Conservation (phyloP, 2,797 vertebrate species). For the Pyrrhura leucotis region DNA sequence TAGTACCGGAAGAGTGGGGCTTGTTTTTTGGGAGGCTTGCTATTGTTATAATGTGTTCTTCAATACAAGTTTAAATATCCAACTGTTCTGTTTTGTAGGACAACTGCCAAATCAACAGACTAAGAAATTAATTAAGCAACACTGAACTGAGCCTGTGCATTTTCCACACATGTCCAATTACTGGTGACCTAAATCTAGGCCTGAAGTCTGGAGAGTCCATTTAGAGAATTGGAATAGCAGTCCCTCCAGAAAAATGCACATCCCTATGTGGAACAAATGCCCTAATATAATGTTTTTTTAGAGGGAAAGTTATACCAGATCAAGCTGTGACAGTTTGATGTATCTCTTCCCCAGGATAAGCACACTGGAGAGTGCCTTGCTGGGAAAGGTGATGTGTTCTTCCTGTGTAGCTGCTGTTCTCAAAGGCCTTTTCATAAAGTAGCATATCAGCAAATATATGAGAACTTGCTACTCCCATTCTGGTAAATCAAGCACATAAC, state of each 20-base stretch:
- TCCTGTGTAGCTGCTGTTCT: neutral
- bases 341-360: neutral
- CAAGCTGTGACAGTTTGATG: neutral
- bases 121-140: conserved; percentile 58
- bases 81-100: conserved; percentile 32
- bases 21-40: neutral
- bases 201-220: conserved; percentile 15
- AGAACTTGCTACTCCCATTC: neutral
- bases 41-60: neutral
- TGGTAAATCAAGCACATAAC: neutral
- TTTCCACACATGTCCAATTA: conserved; percentile 62
- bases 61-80: conserved; percentile 24
- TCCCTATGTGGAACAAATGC: neutral
- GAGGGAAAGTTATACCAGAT: neutral
- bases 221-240: conserved; percentile 12
- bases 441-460: neutral
- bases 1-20: neutral
- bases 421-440: neutral
- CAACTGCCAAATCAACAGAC: conserved; percentile 37
- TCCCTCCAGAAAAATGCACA: neutral
- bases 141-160: conserved; percentile 40
- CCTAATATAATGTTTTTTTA: neutral
- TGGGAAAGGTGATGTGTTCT: neutral
- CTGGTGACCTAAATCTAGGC: conserved; percentile 57
- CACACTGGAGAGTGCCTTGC: neutral